phyloP scores from a whole-genome alignment of 2,113 vertebrate genomes.

The Tauraco erythrolophus region DNA sequence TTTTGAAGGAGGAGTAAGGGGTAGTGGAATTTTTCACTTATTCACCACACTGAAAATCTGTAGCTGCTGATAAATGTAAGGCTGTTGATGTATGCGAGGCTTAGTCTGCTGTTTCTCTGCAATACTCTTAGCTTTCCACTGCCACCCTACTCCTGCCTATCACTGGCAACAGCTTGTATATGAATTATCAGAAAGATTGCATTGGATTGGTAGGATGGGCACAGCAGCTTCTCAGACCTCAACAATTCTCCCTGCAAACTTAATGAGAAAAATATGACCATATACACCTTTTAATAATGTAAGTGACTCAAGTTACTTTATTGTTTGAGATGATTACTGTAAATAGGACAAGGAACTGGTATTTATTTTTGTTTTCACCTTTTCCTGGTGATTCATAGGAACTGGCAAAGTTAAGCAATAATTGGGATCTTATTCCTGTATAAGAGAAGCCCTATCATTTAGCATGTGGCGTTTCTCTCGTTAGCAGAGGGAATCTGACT shows the following conservation, averaged over 20 bases:
- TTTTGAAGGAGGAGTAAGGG: not conserved
- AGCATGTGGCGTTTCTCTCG: not conserved
- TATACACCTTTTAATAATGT: not conserved
- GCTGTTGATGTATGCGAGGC: not conserved
- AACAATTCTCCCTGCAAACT: not conserved
- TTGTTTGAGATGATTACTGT: slow-evolving; percentile 7
- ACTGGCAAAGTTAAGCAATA: slow-evolving; percentile 20
- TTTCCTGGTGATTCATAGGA: slow-evolving; percentile 26
- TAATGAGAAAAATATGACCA: not conserved
- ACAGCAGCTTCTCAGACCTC: not conserved
- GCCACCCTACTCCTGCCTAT: not conserved
- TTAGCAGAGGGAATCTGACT: not conserved
- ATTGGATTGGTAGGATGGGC: not conserved
- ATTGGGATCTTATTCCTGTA: not conserved
- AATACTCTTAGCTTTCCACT: not conserved
- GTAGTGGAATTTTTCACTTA: not conserved
- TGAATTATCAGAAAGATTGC: not conserved
- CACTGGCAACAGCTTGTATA: not conserved
- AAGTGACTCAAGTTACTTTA: not conserved
- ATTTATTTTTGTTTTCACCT: slow-evolving; percentile 13
- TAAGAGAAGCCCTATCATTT: not conserved
- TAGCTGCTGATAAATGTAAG: not conserved
- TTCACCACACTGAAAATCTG: not conserved
- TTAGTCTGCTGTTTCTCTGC: not conserved
- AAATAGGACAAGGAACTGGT: not conserved